phyloP scores from a whole-genome alignment of 2,888 invertebrate genomes.

The Vesta saturnalis region DNA sequence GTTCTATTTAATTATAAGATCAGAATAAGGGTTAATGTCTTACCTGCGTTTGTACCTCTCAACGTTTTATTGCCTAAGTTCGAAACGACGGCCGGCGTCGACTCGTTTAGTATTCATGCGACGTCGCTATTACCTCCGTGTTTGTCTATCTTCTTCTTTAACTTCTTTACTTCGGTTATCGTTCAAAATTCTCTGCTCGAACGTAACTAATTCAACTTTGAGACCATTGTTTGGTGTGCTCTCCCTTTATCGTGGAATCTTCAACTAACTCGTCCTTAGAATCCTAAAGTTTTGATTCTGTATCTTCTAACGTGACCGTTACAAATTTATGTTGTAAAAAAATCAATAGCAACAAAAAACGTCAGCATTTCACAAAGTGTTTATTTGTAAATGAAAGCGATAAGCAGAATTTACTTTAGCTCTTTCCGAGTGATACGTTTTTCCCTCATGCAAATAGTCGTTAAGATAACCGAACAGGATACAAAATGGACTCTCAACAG shows the following conservation, averaged over 20 bases:
- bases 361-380: constrained; percentile 42
- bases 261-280: constrained; percentile 42
- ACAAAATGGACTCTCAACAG: constrained; percentile 47
- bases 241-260: constrained; percentile 42
- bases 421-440: constrained; percentile 45
- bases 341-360: constrained; percentile 36
- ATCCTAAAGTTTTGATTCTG: constrained; percentile 39
- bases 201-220: constrained; percentile 64
- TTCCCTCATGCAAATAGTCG: constrained; percentile 44
- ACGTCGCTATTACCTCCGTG: constrained; percentile 41
- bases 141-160: constrained; percentile 50
- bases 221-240: constrained; percentile 59
- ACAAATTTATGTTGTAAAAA: constrained; percentile 22
- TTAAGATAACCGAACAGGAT: constrained; percentile 49
- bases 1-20: constrained; percentile 8
- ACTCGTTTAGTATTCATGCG: constrained; percentile 40
- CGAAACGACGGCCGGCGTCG: constrained; percentile 28
- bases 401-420: constrained; percentile 48
- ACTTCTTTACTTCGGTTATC: constrained; percentile 61
- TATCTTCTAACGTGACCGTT: constrained; percentile 24
- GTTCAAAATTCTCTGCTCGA: constrained; percentile 63
- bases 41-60: constrained; percentile 24
- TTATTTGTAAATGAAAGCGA: constrained; percentile 50
- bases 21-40: constrained; percentile 13
- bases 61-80: constrained; percentile 34